Conservation (phyloP, 2,797 vertebrate species). For the Chromis chromis region DNA sequence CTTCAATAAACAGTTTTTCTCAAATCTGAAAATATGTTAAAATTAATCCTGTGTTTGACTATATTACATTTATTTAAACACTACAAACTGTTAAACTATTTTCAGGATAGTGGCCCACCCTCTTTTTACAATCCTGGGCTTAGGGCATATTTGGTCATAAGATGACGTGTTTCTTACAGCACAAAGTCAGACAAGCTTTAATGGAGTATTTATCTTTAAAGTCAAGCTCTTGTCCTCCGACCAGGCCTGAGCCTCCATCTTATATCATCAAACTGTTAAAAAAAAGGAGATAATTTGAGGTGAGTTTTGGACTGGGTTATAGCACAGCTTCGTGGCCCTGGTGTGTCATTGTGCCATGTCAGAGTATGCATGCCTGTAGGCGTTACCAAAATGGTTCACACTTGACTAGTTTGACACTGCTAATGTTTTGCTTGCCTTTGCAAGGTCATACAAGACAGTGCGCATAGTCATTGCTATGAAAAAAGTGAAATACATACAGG, state of each 20-base stretch:
- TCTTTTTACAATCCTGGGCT: conserved; percentile 43
- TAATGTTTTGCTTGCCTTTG: conserved; percentile 26
- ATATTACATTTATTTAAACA: background rate
- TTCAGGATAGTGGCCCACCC: conserved; percentile 20
- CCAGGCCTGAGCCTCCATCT: conserved; percentile 67
- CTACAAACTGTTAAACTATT: conserved; percentile 5
- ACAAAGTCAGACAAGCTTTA: conserved; percentile 50
- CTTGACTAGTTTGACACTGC: conserved; percentile 22
- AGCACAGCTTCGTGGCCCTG: conserved; percentile 19
- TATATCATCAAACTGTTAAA: conserved; percentile 35
- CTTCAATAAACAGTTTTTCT: conserved; percentile 11
- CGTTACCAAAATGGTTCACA: conserved; percentile 18
- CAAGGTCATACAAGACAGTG: conserved; percentile 21
- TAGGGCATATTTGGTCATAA: conserved; percentile 46
- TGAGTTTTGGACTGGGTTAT: conserved; percentile 34
- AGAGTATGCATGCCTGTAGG: conserved; percentile 31
- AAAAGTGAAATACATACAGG: conserved; percentile 9
- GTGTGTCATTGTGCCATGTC: conserved; percentile 44
- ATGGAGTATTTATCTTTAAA: conserved; percentile 45
- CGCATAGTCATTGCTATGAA: conserved; percentile 30
- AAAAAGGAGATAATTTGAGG: conserved; percentile 29
- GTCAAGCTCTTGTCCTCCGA: conserved; percentile 80
- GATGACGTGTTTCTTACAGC: conserved; percentile 44
- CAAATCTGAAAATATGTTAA: conserved; percentile 16
- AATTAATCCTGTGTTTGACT: background rate